Evolutionary conservation across 2,888 invertebrate genomes (phyloP).

Genomic region (Caenorhabditis uteleia): DNA sequence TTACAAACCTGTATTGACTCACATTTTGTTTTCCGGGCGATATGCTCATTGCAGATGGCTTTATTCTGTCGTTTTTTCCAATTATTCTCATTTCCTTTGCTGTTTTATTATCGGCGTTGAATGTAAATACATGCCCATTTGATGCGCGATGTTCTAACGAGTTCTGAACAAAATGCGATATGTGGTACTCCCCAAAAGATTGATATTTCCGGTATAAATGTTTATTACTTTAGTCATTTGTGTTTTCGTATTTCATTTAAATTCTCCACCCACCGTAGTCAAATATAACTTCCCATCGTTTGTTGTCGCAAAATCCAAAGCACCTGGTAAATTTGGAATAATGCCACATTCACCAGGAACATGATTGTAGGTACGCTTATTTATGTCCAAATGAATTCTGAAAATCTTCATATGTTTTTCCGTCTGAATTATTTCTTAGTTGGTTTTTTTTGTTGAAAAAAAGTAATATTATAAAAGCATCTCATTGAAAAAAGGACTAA

Average conservation of each 20-base stretch:
- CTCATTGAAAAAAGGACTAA: no score
- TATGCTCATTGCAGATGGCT: slow-evolving; percentile 13
- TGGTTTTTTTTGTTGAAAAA: no score
- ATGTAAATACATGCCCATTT: slow-evolving; percentile 26
- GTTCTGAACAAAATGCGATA: slow-evolving; percentile 21
- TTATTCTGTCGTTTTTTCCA: background rate
- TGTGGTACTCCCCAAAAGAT: no score
- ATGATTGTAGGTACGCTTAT: slow-evolving; percentile 60
- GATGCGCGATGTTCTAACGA: slow-evolving; percentile 1
- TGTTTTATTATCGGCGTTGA: slow-evolving; percentile 26
- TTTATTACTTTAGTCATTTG: background rate
- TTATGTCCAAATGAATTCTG: slow-evolving; percentile 58
- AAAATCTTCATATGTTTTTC: no score
- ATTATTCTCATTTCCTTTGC: slow-evolving; percentile 18
- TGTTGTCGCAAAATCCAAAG: slow-evolving; percentile 13
- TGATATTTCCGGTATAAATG: background rate
- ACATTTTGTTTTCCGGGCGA: slow-evolving; percentile 6
- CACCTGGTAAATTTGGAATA: slow-evolving; percentile 37
- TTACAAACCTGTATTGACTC: background rate
- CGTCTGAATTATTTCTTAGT: no score
- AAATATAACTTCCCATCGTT: slow-evolving; percentile 4
- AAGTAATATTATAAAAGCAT: no score
- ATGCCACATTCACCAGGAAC: slow-evolving; percentile 59
- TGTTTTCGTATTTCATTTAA: background rate
- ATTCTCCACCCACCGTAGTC: slow-evolving; percentile 13